These are phyloP conservation scores for Tuberolachnus salignus DNA, from an alignment of 2,888 invertebrate species.

Conservation along the genomic window DNA sequence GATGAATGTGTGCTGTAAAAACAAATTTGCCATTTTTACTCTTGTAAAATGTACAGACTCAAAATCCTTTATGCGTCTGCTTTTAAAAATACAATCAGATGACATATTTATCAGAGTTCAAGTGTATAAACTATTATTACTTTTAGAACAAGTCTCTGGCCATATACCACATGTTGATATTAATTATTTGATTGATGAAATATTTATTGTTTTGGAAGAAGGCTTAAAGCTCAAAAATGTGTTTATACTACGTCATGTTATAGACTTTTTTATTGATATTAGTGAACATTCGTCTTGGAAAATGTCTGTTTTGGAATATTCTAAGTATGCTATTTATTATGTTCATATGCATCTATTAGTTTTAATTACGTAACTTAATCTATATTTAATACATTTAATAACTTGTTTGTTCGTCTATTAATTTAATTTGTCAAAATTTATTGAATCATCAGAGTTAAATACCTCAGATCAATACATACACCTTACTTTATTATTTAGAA, in stretches of 20 bases:
- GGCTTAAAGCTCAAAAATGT: constrained; percentile 33
- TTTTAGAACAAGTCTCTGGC: constrained; percentile 40
- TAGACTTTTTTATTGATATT: constrained; percentile 50
- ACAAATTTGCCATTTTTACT: constrained; percentile 43
- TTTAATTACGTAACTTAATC: no score
- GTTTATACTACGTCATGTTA: constrained; percentile 30
- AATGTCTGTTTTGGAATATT: constrained; percentile 35
- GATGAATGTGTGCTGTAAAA: constrained; percentile 45
- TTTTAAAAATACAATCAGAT: constrained; percentile 43
- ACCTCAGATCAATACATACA: no score
- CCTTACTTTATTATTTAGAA: no score
- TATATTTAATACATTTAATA: no score
- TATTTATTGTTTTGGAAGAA: constrained; percentile 50
- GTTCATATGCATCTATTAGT: neutral
- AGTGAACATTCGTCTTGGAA: constrained; percentile 42
- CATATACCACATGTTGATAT: constrained; percentile 32
- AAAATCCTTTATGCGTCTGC: constrained; percentile 35
- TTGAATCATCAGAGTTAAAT: no score
- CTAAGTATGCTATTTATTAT: constrained; percentile 8
- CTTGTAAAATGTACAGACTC: constrained; percentile 41
- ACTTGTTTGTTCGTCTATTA: no score
- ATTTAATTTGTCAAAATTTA: no score
- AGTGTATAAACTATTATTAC: constrained; percentile 45
- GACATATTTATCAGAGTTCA: constrained; percentile 41
- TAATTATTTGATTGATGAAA: constrained; percentile 40